Conservation (phyloP, 2,113 vertebrate species). For the Nyctereutes procyonoides region DNA sequence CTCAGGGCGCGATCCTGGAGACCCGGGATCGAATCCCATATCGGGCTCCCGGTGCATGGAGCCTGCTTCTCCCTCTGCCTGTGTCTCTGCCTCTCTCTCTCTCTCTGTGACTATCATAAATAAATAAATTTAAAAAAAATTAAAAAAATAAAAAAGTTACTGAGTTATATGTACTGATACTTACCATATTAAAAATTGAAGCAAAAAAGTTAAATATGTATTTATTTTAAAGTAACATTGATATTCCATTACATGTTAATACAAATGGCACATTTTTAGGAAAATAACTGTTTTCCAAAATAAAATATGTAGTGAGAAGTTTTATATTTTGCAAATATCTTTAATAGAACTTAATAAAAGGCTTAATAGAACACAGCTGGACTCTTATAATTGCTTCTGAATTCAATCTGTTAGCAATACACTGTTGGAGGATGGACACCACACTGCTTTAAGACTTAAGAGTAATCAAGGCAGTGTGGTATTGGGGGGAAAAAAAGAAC, state of each 20-base stretch:
- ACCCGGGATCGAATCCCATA: too few species aligned
- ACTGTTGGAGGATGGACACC: neutral
- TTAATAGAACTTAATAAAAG: neutral
- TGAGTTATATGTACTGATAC: neutral
- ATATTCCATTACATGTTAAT: neutral
- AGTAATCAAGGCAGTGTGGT: neutral
- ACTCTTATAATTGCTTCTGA: neutral
- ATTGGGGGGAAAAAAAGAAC: neutral
- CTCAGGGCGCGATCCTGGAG: too few species aligned
- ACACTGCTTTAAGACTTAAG: neutral
- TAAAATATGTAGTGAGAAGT: neutral
- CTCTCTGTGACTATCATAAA: too few species aligned
- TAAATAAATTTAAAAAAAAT: too few species aligned
- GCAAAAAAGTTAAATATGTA: neutral
- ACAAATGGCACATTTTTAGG: neutral
- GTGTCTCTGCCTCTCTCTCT: too few species aligned
- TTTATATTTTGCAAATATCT: neutral
- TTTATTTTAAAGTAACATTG: neutral
- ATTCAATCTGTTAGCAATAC: neutral
- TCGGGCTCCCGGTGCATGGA: too few species aligned
- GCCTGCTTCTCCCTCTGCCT: too few species aligned
- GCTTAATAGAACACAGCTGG: neutral
- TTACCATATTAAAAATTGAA: neutral
- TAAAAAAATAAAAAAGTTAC: neutral
- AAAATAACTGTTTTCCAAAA: neutral